Evolutionary conservation across 2,113 vertebrate species (phyloP), one percentile per base, ranked within the genome.

Genomic region (Cryptomyrus ogoouensis): DNA sequence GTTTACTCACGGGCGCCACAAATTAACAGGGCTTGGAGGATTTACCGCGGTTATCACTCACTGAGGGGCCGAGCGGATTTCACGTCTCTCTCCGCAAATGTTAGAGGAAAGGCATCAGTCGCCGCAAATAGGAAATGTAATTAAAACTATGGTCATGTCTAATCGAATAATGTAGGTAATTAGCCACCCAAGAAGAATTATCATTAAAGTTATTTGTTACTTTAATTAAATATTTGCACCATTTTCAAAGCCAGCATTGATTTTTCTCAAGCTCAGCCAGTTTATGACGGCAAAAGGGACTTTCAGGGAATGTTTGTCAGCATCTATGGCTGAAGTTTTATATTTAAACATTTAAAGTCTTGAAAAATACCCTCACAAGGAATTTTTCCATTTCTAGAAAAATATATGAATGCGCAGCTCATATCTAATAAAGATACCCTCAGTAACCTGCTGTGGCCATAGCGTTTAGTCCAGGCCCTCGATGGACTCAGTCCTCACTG

Each of bases 151-250:
- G 83, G 24, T 47, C 83, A 84, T 47, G 39, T 84, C 46, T 84
- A 84, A 44, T 47, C 7, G 8, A 84, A 46, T 84, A 46, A 84
- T 84, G 42, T 84, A 44, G 83, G 21, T 24, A 84, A 84, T 84
- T 84, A 84, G 19, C 39, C 44, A 42, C 83, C 39, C 44, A 84
- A 84, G 83, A 84, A 84, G 83, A 84, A 47, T 84, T 12, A 84
- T 80, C 83, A 47, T 46, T 21, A 39, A 47, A 84, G 42, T 83
- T 83, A 83, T 44, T 84, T 84, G 83, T 84, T 84, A 47, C 83
- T 21, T 84, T 80, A 80, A 80, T 84, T 84, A 84, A 84, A 46
- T 84, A 84, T 46, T 84, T 84, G 24, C 6, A 47, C 39, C 44
- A 80, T 12, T 47, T 47, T 84, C 83, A 84, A 42, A 44, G 80